Evolutionary conservation across 2,797 vertebrate species (phyloP), one percentile per base, ranked within the genome.

Genomic region (Oryzias sinensis): DNA sequence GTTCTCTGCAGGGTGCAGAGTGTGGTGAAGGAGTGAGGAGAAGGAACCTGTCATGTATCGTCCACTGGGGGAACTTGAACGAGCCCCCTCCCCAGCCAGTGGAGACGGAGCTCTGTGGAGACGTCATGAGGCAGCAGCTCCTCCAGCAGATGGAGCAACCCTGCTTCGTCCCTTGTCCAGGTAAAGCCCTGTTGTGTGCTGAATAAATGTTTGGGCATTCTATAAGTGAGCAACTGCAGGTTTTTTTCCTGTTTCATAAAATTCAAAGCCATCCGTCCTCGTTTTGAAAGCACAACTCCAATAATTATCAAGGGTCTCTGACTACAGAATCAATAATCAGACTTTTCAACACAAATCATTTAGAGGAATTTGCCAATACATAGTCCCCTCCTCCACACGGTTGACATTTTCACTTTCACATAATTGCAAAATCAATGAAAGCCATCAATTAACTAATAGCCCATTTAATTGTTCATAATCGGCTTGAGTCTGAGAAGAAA

Each of bases 111-210:
- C 82, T 93, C 5, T 99, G 97, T 76, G 93, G 91, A 64, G 92
- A 93, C 46, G 72, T 78, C 16, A 80, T 92, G 6, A 84, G 72
- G 2, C 92, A 87, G 41, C 84, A 83, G 2, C 87, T 81, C 14
- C 79, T 85, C 33, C 89, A 88, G 74, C 85, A 90, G 29, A 89
- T 95, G 68, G 89, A 92, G 62, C 87, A 94, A 74, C 89, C 87
- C 0, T 99, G 97, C 81, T 95, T 93, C 7, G 89, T 97, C 40
- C 96, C 97, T 67, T 99, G 95, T 54, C 93, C 93, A 87, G 95
- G 96, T 94, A 91, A 81, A 44, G 4, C 7, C n/a, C n/a, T 18
- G n/a, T 25, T 29, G 5, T 42, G 42, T 22, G 29, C 16, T 50
- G 5, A 49, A 42, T 14, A 18, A 17, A 15, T 47, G 17, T 33